These are phyloP conservation scores for Troglohyphantes excavatus DNA, from an alignment of 2,888 invertebrate genomes.

Conservation along the genomic window DNA sequence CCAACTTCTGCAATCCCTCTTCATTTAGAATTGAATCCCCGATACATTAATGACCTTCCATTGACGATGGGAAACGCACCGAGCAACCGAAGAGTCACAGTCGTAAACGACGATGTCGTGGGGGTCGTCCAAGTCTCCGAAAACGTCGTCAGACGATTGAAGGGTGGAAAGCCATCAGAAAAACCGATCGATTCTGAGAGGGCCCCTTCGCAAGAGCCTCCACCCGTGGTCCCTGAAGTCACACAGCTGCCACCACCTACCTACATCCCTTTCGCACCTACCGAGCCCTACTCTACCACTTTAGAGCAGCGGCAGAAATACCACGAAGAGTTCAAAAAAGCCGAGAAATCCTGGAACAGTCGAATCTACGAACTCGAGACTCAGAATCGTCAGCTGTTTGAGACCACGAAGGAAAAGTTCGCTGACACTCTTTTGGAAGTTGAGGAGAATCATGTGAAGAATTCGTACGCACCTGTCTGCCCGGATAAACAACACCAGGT, in stretches of 20 bases:
- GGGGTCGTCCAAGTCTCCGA: conserved; percentile 79
- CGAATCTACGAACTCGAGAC: conserved; percentile 72
- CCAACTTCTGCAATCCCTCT: background rate
- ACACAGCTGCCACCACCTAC: background rate
- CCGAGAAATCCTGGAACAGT: conserved; percentile 74
- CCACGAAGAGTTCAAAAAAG: conserved; percentile 71
- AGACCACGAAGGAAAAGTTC: conserved; percentile 71
- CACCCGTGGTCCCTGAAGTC: background rate
- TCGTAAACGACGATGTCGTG: conserved; percentile 79
- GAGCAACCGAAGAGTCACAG: conserved; percentile 78
- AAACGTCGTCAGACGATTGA: conserved; percentile 73
- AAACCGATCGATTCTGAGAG: background rate
- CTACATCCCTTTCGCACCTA: conserved; percentile 47
- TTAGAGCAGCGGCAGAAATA: conserved; percentile 70
- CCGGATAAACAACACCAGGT: conserved; percentile 73
- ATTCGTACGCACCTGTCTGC: conserved; percentile 78
- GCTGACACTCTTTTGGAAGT: conserved; percentile 64
- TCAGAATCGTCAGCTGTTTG: conserved; percentile 74
- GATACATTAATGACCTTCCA: background rate
- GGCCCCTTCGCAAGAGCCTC: background rate
- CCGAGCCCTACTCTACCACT: conserved; percentile 65
- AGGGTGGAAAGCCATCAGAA: conserved; percentile 53
- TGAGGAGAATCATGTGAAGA: conserved; percentile 74
- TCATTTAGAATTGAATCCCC: background rate
- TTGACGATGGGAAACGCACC: conserved; percentile 70